A percentile compares a stretch with the other conserved stretches of the same genome.
These are phyloP conservation scores for Xenus cinereus DNA, from an alignment of 2,113 vertebrate genomes.

Conservation along the genomic window DNA sequence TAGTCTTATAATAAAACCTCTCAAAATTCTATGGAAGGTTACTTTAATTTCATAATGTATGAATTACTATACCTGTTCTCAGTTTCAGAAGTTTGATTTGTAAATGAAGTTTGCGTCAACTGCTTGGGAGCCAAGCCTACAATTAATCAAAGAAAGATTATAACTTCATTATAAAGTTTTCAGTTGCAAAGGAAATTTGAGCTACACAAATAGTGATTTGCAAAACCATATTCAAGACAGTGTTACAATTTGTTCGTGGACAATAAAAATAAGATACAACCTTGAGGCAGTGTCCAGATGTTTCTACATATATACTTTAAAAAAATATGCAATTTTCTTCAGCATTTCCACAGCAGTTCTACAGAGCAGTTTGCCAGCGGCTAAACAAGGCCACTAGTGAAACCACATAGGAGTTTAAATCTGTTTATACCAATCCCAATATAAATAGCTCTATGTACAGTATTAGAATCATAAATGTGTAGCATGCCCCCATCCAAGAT, in stretches of 20 bases:
- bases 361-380: background rate
- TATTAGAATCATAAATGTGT: background rate
- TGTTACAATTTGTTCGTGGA: background rate
- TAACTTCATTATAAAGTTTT: background rate
- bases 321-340: background rate
- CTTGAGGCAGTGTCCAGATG: background rate
- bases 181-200: background rate
- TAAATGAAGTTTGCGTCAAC: constrained; percentile 45
- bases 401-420: background rate
- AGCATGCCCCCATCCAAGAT: background rate
- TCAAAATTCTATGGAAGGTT: background rate
- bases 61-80: constrained; percentile 71
- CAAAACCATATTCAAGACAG: background rate
- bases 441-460: background rate
- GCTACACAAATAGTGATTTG: background rate
- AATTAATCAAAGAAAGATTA: constrained; percentile 59
- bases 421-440: background rate
- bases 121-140: constrained; percentile 71
- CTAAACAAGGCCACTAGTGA: background rate
- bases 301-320: background rate
- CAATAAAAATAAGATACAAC: background rate
- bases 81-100: constrained; percentile 61
- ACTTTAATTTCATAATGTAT: background rate
- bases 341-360: background rate
- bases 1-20: background rate